Base-by-base conservation (phyloP, 2,113 vertebrate genomes). In the Cyanoliseus patagonus region DNA sequence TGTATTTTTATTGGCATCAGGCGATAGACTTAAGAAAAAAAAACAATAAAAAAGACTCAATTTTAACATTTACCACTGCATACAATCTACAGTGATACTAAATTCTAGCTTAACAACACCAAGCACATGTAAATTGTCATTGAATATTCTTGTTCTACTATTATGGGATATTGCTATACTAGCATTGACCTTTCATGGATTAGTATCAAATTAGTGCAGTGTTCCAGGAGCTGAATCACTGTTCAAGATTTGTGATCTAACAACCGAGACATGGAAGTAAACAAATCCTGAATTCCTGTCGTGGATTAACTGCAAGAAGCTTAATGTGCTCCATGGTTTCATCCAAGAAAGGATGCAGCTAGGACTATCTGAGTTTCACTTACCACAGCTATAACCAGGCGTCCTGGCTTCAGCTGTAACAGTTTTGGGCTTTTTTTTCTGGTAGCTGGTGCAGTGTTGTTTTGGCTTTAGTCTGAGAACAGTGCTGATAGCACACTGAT, bases 151-250 rank as follows among this genome's bases (percentile, higher is more conserved):
- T 80, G 69, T 86, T 80, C 76, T 80, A 30, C 23, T 67, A 11
- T 53, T 74, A 37, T 1, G 1, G 55, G 46, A 51, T 70, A 75
- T 35, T 86, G 76, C 77, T 94, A 77, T n/a, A 46, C 68, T 57
- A 93, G 51, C 64, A 72, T 13, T 92, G 93, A 96, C 90, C 92
- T 95, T 93, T 93, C 80, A 47, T 1, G 2, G 55, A 75, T 90
- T 86, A 72, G 31, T 68, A 84, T 47, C 76, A 81, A 88, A 93
- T 88, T 77, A 91, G 11, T 22, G 31, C 30, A 49, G 37, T 33
- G 81, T 62, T 73, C 78, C 83, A 70, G 63, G 78, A 92, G 80
- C 64, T 88, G 72, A 95, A 81, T 70, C 61, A 41, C 61, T 67
- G 12, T 73, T 77, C 8, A 2, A 72, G 55, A 57, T 77, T 86